Evolutionary conservation across 2,888 invertebrate genomes (phyloP), one percentile per base, ranked within the genome.

Genomic region (Folsomia candida): DNA sequence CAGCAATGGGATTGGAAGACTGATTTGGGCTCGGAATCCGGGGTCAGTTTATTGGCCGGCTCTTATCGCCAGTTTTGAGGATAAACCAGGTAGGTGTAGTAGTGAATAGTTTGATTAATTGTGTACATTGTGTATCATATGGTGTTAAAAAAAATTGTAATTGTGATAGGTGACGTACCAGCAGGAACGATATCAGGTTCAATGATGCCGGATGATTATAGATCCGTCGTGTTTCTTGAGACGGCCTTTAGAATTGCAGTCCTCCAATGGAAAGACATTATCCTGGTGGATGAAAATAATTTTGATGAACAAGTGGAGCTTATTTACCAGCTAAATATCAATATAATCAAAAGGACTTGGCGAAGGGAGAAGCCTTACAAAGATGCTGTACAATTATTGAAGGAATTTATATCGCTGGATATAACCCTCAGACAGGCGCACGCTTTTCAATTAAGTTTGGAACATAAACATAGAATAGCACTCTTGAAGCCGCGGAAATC

Each of bases 31-130:
- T 1, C 58, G 66, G 11, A 66, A 63, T 29, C 24, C 28, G 1
- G 71, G 74, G 4, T 72, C 74, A 0, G 74, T 72, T 2, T 77
- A 63, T 37, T 77, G 77, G 77, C 77, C 77, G 9, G 77, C 71
- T 11, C 68, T 77, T n/a, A 71, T 75, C 51, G 65, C 70, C 1
- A 18, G 37, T 1, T 58, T 76, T 2, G 51, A 69, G 28, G 76
- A 76, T 61, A 51, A 47, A 4, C 58, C 54, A 1, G 67, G 70
- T 69, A 47, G 57, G 61, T 63, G 6, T 29, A 29, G 37, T 37
- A n/a, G n/a, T n/a, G n/a, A n/a, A n/a, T n/a, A n/a, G n/a, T n/a
- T n/a, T n/a, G n/a, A n/a, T n/a, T n/a, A n/a, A n/a, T n/a, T n/a
- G n/a, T n/a, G n/a, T n/a, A n/a, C n/a, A n/a, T n/a, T n/a, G n/a